Conservation (phyloP, 2,797 vertebrate species). For the Natrix natrix region DNA sequence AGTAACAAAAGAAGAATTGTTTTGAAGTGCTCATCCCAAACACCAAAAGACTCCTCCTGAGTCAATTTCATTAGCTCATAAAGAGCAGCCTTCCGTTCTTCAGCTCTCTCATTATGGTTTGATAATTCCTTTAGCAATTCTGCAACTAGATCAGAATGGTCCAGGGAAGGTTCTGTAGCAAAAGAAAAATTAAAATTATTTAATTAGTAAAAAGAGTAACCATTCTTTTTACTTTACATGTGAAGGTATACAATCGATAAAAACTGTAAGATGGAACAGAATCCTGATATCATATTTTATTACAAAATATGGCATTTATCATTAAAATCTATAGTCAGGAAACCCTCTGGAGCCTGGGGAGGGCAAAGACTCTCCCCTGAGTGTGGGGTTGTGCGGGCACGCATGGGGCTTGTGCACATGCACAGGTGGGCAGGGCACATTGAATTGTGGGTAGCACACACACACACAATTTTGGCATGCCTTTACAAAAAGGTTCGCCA, state of each 20-base stretch:
- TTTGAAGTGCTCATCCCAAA: constrained; percentile 99
- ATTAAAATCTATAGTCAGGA: not conserved
- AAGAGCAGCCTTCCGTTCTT: constrained; percentile 91
- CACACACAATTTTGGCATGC: too few species aligned
- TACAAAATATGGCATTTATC: not conserved
- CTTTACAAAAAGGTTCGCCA: too few species aligned
- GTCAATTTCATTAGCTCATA: constrained; percentile 91
- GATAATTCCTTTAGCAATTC: constrained; percentile 94
- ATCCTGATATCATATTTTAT: not conserved
- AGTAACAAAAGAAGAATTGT: constrained; percentile 92
- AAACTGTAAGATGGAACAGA: not conserved
- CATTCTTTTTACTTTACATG: not conserved
- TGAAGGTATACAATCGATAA: not conserved
- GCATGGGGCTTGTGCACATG: too few species aligned
- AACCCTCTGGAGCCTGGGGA: too few species aligned
- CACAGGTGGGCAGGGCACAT: too few species aligned
- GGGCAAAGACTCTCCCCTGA: too few species aligned
- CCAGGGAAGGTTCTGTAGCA: constrained; percentile 81
- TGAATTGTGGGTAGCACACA: too few species aligned
- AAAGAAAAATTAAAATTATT: constrained; percentile 13
- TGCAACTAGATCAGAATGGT: constrained; percentile 92
- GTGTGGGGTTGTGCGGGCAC: too few species aligned
- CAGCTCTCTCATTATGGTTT: constrained; percentile 93
- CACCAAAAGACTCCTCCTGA: constrained; percentile 89
- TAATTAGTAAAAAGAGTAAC: not conserved